Base-by-base conservation (phyloP, 2,888 invertebrate genomes). In the Margaritifera margaritifera region DNA sequence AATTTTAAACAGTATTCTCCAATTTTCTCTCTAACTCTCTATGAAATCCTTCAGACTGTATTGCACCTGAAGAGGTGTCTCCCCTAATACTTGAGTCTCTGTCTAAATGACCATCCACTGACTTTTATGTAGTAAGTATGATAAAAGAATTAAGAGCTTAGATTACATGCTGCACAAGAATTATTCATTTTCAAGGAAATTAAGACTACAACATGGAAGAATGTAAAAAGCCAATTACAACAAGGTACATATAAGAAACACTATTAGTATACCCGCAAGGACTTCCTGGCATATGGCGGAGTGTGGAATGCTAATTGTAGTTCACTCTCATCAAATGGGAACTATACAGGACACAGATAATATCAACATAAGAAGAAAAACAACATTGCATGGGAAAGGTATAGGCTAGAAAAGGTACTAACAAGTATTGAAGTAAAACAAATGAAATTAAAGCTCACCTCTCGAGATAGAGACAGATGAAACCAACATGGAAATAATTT, bases 271-370 rank as follows among this genome's bases (percentile, higher is more conserved):
- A 84, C 84, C 84, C 79, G 73, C 24, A 72, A 61, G 55, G 73
- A 68, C 74, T 84, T 88, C 79, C 84, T 83, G 67, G 84, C 84
- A 78, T 86, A 81, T 19, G 83, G 84, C 57, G 88, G 88, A 51
- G 87, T 88, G 65, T 76, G 79, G 69, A 85, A 77, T n/a, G 86
- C 86, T 64, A 77, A 78, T 68, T 75, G 70, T 60, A 89, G 71
- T 59, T 89, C 88, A 53, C 74, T 77, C 74, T 87, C 87, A 70
- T 88, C 86, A 79, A 88, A 88, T 56, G 89, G 89, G 66, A 81
- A 85, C 89, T 88, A 80, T 58, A 69, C 65, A 68, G 52, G 63
- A 54, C 64, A 57, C 57, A 73, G 68, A 73, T 58, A 62, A 67
- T 62, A 67, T 68, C 61, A 73, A 61, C 66, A 64, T 62, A 62